Percentiles rank a stretch among this genome's conserved stretches.
Evolutionary conservation across 1,140 invertebrate species (phyloP).

Genomic region (Plectrocnemia conspersa): DNA sequence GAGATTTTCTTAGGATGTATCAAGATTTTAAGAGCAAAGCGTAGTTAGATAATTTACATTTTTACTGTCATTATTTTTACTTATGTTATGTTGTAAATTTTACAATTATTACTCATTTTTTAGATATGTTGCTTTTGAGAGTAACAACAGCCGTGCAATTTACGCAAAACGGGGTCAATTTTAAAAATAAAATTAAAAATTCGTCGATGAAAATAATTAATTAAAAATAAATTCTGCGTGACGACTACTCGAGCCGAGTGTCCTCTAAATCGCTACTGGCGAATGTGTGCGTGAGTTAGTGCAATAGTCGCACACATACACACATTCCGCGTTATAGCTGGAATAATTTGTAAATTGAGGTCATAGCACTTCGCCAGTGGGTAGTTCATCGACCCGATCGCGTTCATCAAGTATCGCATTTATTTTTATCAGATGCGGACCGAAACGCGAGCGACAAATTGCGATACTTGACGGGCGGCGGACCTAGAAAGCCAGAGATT

Average conservation of each 20-base stretch:
- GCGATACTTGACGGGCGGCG: conserved; percentile 14
- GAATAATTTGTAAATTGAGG: conserved; percentile 26
- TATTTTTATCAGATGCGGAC: conserved; percentile 26
- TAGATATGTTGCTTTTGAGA: no score
- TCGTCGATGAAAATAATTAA: no score
- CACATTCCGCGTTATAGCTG: conserved; percentile 6
- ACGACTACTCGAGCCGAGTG: not conserved
- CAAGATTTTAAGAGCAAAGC: no score
- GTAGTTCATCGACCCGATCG: conserved; percentile 29
- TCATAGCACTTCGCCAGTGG: conserved; percentile 24
- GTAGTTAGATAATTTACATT: no score
- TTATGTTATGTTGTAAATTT: no score
- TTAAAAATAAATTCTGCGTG: conserved; percentile 4
- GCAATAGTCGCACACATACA: not conserved
- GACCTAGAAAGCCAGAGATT: conserved; percentile 22
- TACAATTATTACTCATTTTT: no score
- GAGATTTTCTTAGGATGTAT: no score
- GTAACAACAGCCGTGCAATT: no score
- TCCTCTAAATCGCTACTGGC: conserved; percentile 1
- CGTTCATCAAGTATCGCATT: conserved; percentile 30
- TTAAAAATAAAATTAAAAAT: no score
- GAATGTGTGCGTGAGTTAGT: not conserved
- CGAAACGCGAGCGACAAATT: conserved; percentile 9
- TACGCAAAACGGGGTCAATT: no score
- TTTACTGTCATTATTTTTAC: no score